Base-by-base conservation (phyloP, 2,888 invertebrate species). In the Drosophila melanosoma region DNA sequence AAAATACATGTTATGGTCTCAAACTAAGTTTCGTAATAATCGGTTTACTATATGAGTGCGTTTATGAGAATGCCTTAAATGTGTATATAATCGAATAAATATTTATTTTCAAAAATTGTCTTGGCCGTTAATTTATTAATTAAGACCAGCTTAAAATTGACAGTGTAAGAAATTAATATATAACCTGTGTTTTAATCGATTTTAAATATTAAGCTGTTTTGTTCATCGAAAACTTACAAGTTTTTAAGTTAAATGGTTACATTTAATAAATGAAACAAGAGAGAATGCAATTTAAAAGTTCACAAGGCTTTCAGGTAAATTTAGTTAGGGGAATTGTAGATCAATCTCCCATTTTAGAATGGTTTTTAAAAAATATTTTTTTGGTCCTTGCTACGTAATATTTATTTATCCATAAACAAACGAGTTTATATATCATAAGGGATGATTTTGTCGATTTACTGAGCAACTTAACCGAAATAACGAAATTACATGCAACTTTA, bases 381-480 rank as follows among this genome's bases (percentile, higher is more conserved):
- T 36, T 23, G 26, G 17, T 26, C 49, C 45, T 60, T 33, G 20
- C n/a, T 35, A 57, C 15, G 12, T 42, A n/a, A 59, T 51, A 58
- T 36, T 26, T 45, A 38, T 49, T 49, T 62, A 51, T 56, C 32
- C 26, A 38, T 57, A 67, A 48, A 54, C 49, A 71, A 60, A 45
- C 66, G 29, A 36, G 60, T 67, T 62, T 48, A 32, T 52, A 29
- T 33, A 56, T 67, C 26, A 67, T 69, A 54, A 49, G 72, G 82
- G 85, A 75, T 86, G 81, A 75, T 71, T 78, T 79, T 80, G 61
- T 83, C 88, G 82, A 91, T 91, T 91, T 91, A 68, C 74, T 78
- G 80, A 83, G 72, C 84, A 76, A 85, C 73, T 76, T 73, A 85
- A 84, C 86, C 91, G 91, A 89, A 91, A 91, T 91, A 91, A 91